Evolutionary conservation across 2,888 invertebrate species (phyloP).

Genomic region (Melieria omissa): DNA sequence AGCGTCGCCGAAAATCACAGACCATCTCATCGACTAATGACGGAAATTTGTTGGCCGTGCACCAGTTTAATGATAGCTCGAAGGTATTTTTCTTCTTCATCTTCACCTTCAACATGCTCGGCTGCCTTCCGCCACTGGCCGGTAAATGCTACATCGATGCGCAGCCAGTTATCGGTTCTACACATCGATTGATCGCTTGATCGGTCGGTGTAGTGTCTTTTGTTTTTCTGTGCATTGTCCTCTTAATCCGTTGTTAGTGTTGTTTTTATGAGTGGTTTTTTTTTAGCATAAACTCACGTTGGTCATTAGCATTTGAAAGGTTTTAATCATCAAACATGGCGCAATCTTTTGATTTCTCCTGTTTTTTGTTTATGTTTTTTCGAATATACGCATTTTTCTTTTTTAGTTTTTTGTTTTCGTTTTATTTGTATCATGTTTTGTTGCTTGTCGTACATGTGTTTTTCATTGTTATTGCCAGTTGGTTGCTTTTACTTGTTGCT

Average conservation of each 20-base stretch:
- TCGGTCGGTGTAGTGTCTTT: conserved; percentile 42
- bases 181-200: conserved; percentile 31
- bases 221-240: conserved; percentile 34
- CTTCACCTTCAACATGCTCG: neutral
- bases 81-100: too few species aligned
- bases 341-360: conserved; percentile 45
- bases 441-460: conserved; percentile 59
- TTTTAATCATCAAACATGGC: conserved; percentile 62
- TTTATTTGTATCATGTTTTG: conserved; percentile 38
- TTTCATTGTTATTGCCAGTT: conserved; percentile 49
- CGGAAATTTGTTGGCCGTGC: too few species aligned
- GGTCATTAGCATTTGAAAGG: conserved; percentile 52
- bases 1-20: conserved; percentile 54
- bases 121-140: conserved; percentile 7
- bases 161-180: conserved; percentile 28
- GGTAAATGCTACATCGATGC: conserved; percentile 17
- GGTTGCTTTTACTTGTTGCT: neutral
- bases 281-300: neutral
- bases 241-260: conserved; percentile 34
- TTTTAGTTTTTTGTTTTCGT: too few species aligned
- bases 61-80: too few species aligned
- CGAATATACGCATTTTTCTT: too few species aligned
- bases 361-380: conserved; percentile 35
- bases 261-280: neutral
- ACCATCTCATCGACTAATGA: conserved; percentile 30